Evolutionary conservation across 2,888 invertebrate genomes (phyloP).

Genomic region (Meiosimyza platycephala): DNA sequence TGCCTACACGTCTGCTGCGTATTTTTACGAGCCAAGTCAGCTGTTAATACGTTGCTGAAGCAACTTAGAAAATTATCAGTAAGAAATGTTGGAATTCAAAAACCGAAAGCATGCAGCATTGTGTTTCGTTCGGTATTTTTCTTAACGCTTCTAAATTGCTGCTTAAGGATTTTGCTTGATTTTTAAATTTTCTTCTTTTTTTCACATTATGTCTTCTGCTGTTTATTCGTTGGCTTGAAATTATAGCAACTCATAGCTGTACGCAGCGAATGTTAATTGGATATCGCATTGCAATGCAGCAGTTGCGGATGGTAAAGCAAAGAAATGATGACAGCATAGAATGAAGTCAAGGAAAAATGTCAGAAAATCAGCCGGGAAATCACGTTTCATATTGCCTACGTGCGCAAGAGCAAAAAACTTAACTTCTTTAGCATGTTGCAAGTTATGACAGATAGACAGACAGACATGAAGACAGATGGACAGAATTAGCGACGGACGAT

Average conservation of each 20-base stretch:
- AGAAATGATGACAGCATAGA: not conserved
- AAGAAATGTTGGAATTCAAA: slow-evolving; percentile 1
- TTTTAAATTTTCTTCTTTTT: not conserved
- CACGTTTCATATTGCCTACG: slow-evolving; percentile 42
- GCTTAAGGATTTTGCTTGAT: not conserved
- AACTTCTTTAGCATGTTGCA: too few relatives aligned
- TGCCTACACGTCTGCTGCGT: slow-evolving; percentile 1
- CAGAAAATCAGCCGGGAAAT: slow-evolving; percentile 36
- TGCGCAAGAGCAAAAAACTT: slow-evolving; percentile 31
- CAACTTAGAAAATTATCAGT: not conserved
- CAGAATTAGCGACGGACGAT: too few relatives aligned
- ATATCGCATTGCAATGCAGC: slow-evolving; percentile 22
- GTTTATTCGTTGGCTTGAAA: slow-evolving; percentile 4
- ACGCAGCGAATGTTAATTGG: slow-evolving; percentile 31
- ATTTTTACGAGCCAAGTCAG: slow-evolving; percentile 9
- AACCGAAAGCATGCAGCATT: slow-evolving; percentile 3
- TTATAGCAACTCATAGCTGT: slow-evolving; percentile 11
- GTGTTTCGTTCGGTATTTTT: slow-evolving; percentile 10
- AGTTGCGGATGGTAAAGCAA: not conserved
- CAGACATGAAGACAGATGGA: too few relatives aligned
- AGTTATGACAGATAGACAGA: too few relatives aligned
- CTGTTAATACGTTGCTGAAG: not conserved
- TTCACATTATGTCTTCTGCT: not conserved
- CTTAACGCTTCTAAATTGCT: not conserved
- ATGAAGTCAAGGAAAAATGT: slow-evolving; percentile 7